Conservation (phyloP, 2,888 invertebrate genomes). For the Galerucella calmariensis region DNA sequence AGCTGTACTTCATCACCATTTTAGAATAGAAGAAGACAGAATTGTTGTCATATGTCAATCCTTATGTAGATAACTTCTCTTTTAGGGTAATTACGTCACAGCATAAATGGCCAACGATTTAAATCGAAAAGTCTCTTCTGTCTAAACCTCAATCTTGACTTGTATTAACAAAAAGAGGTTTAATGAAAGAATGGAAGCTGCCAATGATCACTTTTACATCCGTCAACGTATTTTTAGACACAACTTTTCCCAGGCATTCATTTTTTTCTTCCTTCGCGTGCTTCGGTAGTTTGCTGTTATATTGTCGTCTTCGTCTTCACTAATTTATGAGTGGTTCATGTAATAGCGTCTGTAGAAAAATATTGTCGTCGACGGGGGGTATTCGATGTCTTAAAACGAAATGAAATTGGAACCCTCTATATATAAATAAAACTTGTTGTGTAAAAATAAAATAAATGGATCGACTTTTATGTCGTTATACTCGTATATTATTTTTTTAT, state of each 20-base stretch:
- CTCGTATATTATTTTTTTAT: background rate
- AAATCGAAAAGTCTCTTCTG: no score
- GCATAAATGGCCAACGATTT: no score
- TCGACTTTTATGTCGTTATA: background rate
- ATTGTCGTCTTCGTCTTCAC: conserved; percentile 5
- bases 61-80: no score
- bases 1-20: no score
- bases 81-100: no score
- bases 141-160: no score
- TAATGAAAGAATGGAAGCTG: no score
- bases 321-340: conserved; percentile 21
- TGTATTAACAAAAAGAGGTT: no score
- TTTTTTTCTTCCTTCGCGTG: conserved; percentile 6
- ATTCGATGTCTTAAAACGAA: background rate
- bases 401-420: conserved; percentile 7
- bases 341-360: conserved; percentile 12
- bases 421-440: conserved; percentile 1
- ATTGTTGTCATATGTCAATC: no score
- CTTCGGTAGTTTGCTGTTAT: conserved; percentile 21
- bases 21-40: no score
- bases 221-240: conserved; percentile 3
- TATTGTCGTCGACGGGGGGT: conserved; percentile 5
- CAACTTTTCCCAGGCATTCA: background rate
- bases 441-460: background rate
- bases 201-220: background rate